Conservation (phyloP, 2,888 invertebrate species). For the Spisula solida region DNA sequence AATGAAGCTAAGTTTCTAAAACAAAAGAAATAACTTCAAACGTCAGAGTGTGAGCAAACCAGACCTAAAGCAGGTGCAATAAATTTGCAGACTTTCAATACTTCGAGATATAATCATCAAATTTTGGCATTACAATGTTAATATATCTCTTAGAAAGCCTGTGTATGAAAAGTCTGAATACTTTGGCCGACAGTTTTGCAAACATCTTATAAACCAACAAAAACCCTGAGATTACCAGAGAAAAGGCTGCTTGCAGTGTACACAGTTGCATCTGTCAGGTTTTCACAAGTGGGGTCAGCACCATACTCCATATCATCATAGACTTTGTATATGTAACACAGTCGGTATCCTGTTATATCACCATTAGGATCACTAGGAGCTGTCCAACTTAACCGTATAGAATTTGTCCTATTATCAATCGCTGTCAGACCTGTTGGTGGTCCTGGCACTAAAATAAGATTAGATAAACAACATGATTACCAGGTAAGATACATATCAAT, state of each 20-base stretch:
- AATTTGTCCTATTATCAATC: not conserved
- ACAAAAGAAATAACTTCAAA: too few relatives aligned
- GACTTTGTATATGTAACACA: not conserved
- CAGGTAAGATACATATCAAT: not conserved
- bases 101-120: too few relatives aligned
- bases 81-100: too few relatives aligned
- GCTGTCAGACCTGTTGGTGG: not conserved
- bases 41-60: too few relatives aligned
- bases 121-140: too few relatives aligned
- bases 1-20: too few relatives aligned
- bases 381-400: not conserved
- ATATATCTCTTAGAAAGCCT: too few relatives aligned
- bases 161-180: too few relatives aligned
- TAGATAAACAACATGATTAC: not conserved
- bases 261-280: not conserved
- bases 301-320: not conserved
- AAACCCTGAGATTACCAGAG: not conserved
- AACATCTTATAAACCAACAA: not conserved
- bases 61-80: too few relatives aligned
- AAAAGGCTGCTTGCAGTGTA: not conserved
- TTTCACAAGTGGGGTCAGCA: not conserved
- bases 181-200: too few relatives aligned
- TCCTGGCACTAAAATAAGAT: constrained; percentile 23
- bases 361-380: constrained; percentile 12
- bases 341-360: constrained; percentile 11